A percentile compares a stretch with the other conserved stretches of the same genome.
phyloP scores from a whole-genome alignment of 2,797 vertebrate genomes.

The Apodemus agrarius region DNA sequence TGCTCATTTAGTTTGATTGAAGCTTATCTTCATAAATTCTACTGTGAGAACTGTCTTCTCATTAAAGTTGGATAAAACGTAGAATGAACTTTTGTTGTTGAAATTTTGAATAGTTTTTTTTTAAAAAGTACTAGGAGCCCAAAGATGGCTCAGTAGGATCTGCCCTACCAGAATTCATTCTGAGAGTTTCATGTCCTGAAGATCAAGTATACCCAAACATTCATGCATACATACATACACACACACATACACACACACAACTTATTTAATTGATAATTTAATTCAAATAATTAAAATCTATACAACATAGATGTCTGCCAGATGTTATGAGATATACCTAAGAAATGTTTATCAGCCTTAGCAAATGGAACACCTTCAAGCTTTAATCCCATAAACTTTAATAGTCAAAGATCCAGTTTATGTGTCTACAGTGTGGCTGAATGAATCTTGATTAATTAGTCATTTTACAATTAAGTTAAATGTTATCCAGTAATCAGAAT shows the following conservation, averaged over 20 bases:
- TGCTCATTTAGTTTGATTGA: not conserved
- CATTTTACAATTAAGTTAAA: not conserved
- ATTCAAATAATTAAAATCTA: not conserved
- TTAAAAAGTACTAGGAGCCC: not conserved
- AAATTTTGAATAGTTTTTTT: not conserved
- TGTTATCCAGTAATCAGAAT: not conserved
- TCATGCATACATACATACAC: not conserved
- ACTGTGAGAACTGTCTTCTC: not conserved
- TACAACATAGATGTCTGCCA: not conserved
- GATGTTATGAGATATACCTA: not conserved
- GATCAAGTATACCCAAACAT: not conserved
- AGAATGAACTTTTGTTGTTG: not conserved
- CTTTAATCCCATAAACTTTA: not conserved
- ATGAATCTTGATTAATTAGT: not conserved
- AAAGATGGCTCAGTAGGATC: not conserved
- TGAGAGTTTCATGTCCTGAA: not conserved
- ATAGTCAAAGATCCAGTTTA: not conserved
- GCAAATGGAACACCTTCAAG: not conserved
- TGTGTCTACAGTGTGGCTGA: not conserved
- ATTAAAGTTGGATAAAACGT: not conserved
- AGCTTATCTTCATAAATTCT: not conserved
- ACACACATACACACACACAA: not conserved
- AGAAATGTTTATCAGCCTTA: not conserved
- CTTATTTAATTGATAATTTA: not conserved
- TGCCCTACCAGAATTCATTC: not conserved